Evolutionary conservation across 2,797 vertebrate species (phyloP).

Genomic region (Onychomys arenicola): DNA sequence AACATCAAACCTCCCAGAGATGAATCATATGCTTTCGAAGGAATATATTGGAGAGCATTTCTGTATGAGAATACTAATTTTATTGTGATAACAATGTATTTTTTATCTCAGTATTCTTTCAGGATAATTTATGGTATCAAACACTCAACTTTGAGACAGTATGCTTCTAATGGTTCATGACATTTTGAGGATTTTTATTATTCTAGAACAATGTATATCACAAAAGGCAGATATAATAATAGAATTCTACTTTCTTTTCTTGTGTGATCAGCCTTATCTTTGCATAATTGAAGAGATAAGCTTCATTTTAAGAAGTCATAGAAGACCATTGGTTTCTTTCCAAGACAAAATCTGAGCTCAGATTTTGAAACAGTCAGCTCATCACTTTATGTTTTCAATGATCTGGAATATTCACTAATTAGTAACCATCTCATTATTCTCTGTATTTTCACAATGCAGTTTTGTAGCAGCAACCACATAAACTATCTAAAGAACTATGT

Average conservation of each 20-base stretch:
- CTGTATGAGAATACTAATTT: not conserved
- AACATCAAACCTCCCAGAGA: not conserved
- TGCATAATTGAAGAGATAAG: not conserved
- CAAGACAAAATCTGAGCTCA: not conserved
- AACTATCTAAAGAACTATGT: not conserved
- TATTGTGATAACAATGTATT: not conserved
- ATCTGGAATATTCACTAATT: not conserved
- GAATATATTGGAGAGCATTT: not conserved
- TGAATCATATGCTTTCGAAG: not conserved
- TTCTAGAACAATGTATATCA: not conserved
- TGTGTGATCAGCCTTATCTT: not conserved
- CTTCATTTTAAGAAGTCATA: not conserved
- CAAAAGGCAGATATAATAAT: not conserved
- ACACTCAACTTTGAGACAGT: not conserved
- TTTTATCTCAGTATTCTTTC: not conserved
- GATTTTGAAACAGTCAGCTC: not conserved
- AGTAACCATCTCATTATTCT: fast-evolving
- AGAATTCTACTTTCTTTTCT: slow-evolving; percentile 1
- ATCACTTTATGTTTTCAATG: not conserved
- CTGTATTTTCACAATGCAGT: not conserved
- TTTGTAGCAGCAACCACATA: not conserved
- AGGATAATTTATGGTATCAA: not conserved
- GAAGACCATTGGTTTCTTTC: not conserved
- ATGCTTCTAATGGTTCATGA: not conserved
- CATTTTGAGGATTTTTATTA: not conserved